Evolutionary conservation across 2,888 invertebrate species (phyloP).

Genomic region (Chrysopilus asiliformis): DNA sequence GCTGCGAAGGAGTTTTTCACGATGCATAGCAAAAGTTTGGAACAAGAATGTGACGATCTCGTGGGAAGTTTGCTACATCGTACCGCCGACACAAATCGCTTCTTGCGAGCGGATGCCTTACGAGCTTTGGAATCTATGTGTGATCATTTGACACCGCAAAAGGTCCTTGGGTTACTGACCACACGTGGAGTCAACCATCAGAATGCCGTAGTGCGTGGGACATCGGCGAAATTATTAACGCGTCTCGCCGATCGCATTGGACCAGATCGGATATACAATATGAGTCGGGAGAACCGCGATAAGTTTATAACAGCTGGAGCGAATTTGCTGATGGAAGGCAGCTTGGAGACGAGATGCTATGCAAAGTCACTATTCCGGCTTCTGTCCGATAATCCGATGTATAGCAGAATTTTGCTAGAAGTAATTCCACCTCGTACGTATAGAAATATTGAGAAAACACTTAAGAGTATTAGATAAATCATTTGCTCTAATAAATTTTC

Average conservation of each 20-base stretch:
- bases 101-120: slow-evolving; percentile 74
- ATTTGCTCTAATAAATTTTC: no score
- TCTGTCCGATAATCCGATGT: slow-evolving; percentile 58
- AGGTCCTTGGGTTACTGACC: slow-evolving; percentile 52
- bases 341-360: slow-evolving; percentile 68
- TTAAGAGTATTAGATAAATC: slow-evolving; percentile 33
- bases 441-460: slow-evolving; percentile 70
- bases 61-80: slow-evolving; percentile 69
- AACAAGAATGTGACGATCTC: slow-evolving; percentile 75
- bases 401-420: slow-evolving; percentile 62
- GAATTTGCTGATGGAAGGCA: slow-evolving; percentile 72
- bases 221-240: slow-evolving; percentile 65
- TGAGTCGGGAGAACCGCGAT: slow-evolving; percentile 65
- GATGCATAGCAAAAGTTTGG: slow-evolving; percentile 42
- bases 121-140: slow-evolving; percentile 71
- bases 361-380: slow-evolving; percentile 65
- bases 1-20: slow-evolving; percentile 69
- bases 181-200: slow-evolving; percentile 65
- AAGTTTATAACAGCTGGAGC: slow-evolving; percentile 68
- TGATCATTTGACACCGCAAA: slow-evolving; percentile 54
- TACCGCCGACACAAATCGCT: slow-evolving; percentile 87
- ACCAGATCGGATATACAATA: slow-evolving; percentile 52
- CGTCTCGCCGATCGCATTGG: slow-evolving; percentile 61
- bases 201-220: slow-evolving; percentile 74
- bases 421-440: slow-evolving; percentile 66